Evolutionary conservation across 2,113 vertebrate genomes (phyloP).

Genomic region (Pollimyrus isidori): DNA sequence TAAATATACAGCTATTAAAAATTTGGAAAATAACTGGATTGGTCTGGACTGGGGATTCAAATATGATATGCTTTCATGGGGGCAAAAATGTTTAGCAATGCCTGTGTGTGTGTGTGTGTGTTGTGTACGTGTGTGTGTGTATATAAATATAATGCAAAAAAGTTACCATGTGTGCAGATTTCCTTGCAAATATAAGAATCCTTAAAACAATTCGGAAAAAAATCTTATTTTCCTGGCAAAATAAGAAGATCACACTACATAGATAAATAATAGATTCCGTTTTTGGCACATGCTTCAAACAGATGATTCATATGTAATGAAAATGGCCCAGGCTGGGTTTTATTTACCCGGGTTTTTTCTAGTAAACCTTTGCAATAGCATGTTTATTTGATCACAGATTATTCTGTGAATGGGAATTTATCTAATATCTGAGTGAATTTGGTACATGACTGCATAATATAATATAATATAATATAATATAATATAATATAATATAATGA

Average conservation of each 20-base stretch:
- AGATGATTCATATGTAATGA: background rate
- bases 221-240: background rate
- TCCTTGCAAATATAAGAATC: background rate
- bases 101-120: too few relatives aligned
- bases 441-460: background rate
- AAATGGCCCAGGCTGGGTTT: background rate
- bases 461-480: background rate
- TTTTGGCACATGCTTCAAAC: background rate
- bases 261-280: background rate
- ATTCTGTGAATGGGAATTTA: background rate
- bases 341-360: background rate
- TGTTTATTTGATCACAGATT: background rate
- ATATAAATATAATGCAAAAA: background rate
- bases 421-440: background rate
- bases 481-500: background rate
- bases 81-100: too few relatives aligned
- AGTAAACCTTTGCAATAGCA: background rate
- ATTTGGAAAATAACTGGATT: too few relatives aligned
- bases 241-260: background rate
- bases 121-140: too few relatives aligned
- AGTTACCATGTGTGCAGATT: background rate
- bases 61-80: too few relatives aligned
- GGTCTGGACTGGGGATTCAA: too few relatives aligned
- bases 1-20: too few relatives aligned
- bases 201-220: too few relatives aligned